Conservation (phyloP, 2,113 vertebrate species). For the Pionites leucogaster region DNA sequence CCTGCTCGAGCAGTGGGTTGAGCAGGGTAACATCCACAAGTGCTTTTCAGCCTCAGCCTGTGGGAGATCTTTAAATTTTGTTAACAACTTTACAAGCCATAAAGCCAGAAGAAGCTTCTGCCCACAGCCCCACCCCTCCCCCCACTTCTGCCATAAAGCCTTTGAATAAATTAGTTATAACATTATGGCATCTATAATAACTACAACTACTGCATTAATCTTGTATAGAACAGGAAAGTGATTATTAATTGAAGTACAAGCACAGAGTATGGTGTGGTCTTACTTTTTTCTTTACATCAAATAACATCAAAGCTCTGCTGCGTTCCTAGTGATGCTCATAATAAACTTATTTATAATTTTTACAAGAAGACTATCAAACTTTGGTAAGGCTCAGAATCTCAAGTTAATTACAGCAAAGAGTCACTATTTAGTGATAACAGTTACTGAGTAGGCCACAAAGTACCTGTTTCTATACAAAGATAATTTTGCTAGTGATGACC, state of each 20-base stretch:
- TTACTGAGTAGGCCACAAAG: not conserved
- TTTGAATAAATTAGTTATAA: not conserved
- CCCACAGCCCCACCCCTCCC: no score
- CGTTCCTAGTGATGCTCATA: not conserved
- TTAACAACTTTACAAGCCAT: not conserved
- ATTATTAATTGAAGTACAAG: not conserved
- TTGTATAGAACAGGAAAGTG: not conserved
- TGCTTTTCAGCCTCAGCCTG: not conserved
- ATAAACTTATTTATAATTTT: not conserved
- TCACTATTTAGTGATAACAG: not conserved
- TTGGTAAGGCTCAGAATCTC: not conserved
- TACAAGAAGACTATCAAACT: not conserved
- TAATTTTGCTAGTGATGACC: not conserved
- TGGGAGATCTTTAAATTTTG: accelerated
- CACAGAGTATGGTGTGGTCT: not conserved
- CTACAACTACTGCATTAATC: not conserved
- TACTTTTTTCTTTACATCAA: not conserved
- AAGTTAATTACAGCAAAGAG: not conserved
- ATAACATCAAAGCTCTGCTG: not conserved
- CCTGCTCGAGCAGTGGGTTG: not conserved
- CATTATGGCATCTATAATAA: not conserved
- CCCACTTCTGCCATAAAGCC: not conserved
- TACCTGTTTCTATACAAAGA: not conserved
- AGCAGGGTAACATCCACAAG: not conserved
- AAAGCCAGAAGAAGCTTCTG: not conserved